Conservation (phyloP, 2,797 vertebrate genomes). For the Chrosomus eos region DNA sequence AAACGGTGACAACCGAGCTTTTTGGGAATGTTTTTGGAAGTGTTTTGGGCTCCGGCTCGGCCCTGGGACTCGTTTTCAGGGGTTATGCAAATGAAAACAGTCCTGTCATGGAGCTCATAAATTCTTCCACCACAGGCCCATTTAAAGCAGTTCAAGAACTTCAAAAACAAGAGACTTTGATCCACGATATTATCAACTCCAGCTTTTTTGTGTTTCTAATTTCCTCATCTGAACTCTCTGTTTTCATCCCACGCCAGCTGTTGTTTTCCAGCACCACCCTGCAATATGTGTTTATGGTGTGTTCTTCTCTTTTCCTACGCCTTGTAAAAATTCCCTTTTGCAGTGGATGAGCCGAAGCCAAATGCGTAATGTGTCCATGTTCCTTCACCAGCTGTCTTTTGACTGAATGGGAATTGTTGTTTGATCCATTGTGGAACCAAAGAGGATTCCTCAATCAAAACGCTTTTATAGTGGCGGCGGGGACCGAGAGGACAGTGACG, state of each 20-base stretch:
- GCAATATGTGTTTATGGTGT: constrained; percentile 72
- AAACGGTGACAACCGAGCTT: background rate
- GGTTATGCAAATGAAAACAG: constrained; percentile 72
- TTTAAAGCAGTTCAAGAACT: constrained; percentile 74
- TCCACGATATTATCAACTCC: constrained; percentile 79
- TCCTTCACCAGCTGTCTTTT: constrained; percentile 57
- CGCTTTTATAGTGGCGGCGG: constrained; percentile 14
- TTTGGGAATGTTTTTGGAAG: constrained; percentile 7
- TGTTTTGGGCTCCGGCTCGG: constrained; percentile 16
- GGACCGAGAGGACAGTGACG: constrained; percentile 27
- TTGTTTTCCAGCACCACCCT: constrained; percentile 78
- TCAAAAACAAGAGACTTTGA: constrained; percentile 75
- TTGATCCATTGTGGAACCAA: constrained; percentile 50
- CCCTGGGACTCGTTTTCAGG: constrained; percentile 59
- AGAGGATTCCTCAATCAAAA: constrained; percentile 39
- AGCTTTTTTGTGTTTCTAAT: constrained; percentile 82
- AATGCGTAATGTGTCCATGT: constrained; percentile 59
- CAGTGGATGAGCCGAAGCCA: constrained; percentile 56
- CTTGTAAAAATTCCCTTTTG: constrained; percentile 70
- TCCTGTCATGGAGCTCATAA: constrained; percentile 66
- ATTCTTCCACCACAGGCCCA: constrained; percentile 68
- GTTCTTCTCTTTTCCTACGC: constrained; percentile 62
- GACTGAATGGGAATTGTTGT: constrained; percentile 29
- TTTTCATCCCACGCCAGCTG: constrained; percentile 79
- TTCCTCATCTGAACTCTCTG: constrained; percentile 77